Conservation (phyloP, 2,797 vertebrate genomes). For the Artibeus jamaicensis region DNA sequence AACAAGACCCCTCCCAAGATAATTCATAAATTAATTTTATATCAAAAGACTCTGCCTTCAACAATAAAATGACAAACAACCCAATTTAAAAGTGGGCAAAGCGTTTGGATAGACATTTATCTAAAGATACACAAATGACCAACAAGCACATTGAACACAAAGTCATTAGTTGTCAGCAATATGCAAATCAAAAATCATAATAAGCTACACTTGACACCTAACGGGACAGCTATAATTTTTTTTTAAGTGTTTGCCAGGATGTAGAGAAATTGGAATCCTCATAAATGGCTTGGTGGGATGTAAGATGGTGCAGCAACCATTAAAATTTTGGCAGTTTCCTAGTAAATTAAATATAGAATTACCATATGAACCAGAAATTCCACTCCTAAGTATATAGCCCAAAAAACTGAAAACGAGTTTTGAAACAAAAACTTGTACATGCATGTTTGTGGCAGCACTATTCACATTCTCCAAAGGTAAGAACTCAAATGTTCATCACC, state of each 20-base stretch:
- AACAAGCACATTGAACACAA: background rate
- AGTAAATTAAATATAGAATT: background rate
- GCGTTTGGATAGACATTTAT: background rate
- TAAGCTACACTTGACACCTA: background rate
- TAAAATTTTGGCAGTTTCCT: background rate
- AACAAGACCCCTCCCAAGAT: background rate
- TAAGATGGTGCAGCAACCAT: background rate
- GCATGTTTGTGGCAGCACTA: background rate
- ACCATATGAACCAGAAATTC: background rate
- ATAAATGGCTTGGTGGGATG: background rate
- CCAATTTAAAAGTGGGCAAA: background rate
- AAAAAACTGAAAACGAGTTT: background rate
- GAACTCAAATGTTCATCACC: background rate
- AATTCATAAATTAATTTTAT: background rate
- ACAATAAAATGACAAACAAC: constrained; percentile 10
- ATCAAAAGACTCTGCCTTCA: constrained; percentile 1
- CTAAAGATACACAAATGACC: background rate
- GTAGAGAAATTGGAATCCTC: background rate
- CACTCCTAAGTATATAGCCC: background rate
- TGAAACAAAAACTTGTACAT: background rate
- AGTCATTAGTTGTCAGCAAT: background rate
- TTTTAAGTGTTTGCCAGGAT: background rate
- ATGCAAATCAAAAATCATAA: constrained; percentile 30
- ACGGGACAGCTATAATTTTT: background rate
- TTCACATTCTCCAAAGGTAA: background rate